Percentiles rank a stretch among this genome's conserved stretches.
These are phyloP conservation scores for Neodiprion pinetum DNA, from an alignment of 1,140 invertebrate genomes.

Conservation along the genomic window DNA sequence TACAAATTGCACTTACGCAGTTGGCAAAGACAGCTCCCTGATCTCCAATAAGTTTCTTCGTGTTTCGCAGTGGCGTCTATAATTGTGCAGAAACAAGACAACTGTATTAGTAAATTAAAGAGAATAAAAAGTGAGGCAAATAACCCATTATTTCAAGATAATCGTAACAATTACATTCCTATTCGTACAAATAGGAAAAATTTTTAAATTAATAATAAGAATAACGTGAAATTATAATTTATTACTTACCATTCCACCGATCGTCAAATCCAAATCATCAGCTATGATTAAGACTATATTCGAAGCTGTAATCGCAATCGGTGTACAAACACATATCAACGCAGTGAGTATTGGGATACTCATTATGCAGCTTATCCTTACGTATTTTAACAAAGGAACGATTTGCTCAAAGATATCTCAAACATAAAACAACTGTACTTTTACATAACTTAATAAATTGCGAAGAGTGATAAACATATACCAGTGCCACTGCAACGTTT, in stretches of 20 bases:
- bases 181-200: slow-evolving; percentile 13
- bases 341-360: background rate
- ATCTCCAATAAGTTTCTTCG: slow-evolving; percentile 67
- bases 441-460: no score
- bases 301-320: slow-evolving; percentile 44
- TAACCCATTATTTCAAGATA: slow-evolving; percentile 25
- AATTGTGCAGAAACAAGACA: slow-evolving; percentile 52
- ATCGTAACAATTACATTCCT: slow-evolving; percentile 27
- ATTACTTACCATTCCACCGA: slow-evolving; percentile 77
- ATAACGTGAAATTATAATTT: slow-evolving; percentile 29
- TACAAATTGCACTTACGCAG: slow-evolving; percentile 66
- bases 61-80: slow-evolving; percentile 73
- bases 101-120: slow-evolving; percentile 25
- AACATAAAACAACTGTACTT: no score
- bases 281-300: slow-evolving; percentile 85
- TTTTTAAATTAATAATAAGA: slow-evolving; percentile 16
- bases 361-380: no score
- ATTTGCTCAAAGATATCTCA: no score
- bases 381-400: no score
- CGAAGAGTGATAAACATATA: no score
- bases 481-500: no score
- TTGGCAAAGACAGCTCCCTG: slow-evolving; percentile 75
- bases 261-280: slow-evolving; percentile 84
- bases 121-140: slow-evolving; percentile 31
- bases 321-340: slow-evolving; percentile 22